Percentiles rank a stretch among this genome's conserved stretches.
Evolutionary conservation across 1,140 invertebrate genomes (phyloP).

Genomic region (Magallana angulata): DNA sequence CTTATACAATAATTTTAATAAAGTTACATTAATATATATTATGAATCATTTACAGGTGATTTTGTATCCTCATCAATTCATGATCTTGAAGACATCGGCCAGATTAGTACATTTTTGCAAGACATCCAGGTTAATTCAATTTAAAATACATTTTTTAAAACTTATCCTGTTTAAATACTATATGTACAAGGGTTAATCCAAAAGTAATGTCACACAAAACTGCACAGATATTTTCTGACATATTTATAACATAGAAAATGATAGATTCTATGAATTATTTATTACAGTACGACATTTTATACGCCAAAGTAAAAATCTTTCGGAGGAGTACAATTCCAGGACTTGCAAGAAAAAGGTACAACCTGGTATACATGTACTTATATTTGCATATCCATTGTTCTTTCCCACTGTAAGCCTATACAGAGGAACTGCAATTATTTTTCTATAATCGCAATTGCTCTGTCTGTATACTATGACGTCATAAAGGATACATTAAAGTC

Average conservation of each 20-base stretch:
- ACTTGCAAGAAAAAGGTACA: slow-evolving; percentile 3
- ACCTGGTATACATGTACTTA: not conserved
- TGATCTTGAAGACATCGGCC: not conserved
- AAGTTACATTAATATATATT: not conserved
- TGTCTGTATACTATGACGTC: no score
- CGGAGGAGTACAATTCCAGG: not conserved
- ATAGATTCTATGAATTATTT: no score
- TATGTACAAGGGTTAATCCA: no score
- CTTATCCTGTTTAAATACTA: no score
- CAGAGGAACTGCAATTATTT: no score
- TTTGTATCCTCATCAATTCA: not conserved
- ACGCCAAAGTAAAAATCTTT: slow-evolving; percentile 6
- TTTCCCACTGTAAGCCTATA: no score
- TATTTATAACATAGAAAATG: not conserved
- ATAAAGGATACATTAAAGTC: no score
- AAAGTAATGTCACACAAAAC: not conserved
- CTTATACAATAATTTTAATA: no score
- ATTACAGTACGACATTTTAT: not conserved
- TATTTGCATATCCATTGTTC: no score
- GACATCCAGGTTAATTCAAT: not conserved
- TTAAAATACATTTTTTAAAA: no score
- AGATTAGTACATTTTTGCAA: slow-evolving; percentile 7
- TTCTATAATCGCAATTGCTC: no score
- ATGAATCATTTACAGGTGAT: slow-evolving; percentile 5
- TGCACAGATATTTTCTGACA: not conserved